Conservation (phyloP, 2,113 vertebrate species). For the Oreochromis tanganicae region DNA sequence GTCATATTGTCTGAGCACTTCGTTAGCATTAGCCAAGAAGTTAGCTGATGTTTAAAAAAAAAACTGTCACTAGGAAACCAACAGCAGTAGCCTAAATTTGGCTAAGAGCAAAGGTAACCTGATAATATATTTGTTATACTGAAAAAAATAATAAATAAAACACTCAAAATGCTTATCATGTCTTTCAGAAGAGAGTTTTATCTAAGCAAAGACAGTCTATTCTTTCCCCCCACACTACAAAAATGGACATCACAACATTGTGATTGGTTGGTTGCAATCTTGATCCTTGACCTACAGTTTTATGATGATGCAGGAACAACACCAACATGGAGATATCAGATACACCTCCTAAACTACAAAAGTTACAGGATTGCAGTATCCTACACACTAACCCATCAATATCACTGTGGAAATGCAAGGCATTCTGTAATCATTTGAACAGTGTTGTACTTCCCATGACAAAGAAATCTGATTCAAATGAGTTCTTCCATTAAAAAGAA, state of each 20-base stretch:
- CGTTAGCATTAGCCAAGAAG: rapidly evolving
- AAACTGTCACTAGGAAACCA: neutral
- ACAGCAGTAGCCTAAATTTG: rapidly evolving
- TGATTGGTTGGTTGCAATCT: rapidly evolving
- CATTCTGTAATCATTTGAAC: neutral
- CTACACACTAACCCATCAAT: neutral
- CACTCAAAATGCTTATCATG: rapidly evolving
- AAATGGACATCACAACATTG: rapidly evolving
- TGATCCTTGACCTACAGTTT: rapidly evolving
- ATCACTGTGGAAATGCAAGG: neutral
- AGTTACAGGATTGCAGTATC: neutral
- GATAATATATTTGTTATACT: rapidly evolving
- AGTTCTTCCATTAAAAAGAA: rapidly evolving
- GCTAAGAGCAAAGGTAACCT: neutral
- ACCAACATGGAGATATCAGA: neutral
- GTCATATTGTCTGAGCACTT: rapidly evolving
- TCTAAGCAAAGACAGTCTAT: neutral
- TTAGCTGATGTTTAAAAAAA: neutral
- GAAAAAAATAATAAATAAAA: rapidly evolving
- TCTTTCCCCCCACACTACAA: rapidly evolving
- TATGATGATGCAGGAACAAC: rapidly evolving
- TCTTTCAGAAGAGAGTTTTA: neutral
- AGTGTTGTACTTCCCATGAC: neutral
- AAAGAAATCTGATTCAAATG: neutral
- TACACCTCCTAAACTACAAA: neutral